phyloP scores from a whole-genome alignment of 2,113 vertebrate genomes.

The Corythornis cristatus region DNA sequence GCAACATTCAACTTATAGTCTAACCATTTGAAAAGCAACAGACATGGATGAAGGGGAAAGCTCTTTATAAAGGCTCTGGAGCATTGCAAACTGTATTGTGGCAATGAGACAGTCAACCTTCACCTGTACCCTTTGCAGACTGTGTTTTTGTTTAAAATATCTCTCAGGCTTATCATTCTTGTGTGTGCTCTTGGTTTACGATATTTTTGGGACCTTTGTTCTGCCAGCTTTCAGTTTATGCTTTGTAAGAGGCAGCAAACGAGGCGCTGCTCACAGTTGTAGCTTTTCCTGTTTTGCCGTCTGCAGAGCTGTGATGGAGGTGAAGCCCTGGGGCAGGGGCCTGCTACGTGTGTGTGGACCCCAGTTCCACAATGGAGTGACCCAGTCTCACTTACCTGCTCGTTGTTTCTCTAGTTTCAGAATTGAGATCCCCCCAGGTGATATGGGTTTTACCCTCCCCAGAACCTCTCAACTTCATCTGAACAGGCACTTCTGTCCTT shows the following conservation, averaged over 20 bases:
- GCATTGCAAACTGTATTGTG: neutral
- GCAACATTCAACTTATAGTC: neutral
- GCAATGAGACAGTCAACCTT: neutral
- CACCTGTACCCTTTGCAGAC: neutral
- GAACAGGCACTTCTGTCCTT: neutral
- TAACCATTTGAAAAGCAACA: neutral
- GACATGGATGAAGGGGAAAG: neutral
- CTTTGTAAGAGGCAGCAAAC: neutral
- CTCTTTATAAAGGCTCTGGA: neutral
- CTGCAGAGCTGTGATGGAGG: fast-evolving
- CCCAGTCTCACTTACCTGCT: neutral
- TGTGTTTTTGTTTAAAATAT: neutral
- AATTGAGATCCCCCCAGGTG: neutral
- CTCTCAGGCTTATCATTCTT: neutral
- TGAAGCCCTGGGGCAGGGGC: neutral
- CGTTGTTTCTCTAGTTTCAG: neutral
- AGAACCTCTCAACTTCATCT: neutral
- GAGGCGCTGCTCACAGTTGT: fast-evolving
- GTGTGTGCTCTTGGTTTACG: neutral
- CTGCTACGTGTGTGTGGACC: neutral
- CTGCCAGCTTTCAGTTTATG: neutral
- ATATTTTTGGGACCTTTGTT: fast-evolving
- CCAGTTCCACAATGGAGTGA: neutral
- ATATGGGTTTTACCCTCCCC: neutral
- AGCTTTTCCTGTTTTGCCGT: neutral